phyloP scores from a whole-genome alignment of 2,888 invertebrate species.

The Pocota personata region DNA sequence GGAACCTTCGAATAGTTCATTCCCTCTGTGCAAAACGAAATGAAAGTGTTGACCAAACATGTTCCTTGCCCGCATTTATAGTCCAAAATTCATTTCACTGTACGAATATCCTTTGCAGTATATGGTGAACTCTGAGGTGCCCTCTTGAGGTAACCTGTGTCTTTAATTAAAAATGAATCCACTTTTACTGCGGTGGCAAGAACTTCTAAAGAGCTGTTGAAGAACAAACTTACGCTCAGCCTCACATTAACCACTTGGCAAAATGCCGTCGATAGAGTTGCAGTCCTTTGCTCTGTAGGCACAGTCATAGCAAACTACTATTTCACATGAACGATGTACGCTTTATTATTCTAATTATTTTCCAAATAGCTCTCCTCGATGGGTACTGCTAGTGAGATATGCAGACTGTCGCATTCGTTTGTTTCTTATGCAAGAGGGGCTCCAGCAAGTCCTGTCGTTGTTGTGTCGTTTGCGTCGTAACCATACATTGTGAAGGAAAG shows the following conservation, averaged over 20 bases:
- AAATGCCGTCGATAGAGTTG: not conserved
- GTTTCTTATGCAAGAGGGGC: not conserved
- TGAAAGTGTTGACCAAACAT: slow-evolving; percentile 20
- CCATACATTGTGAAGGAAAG: not conserved
- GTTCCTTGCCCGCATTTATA: not conserved
- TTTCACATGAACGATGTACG: slow-evolving; percentile 49
- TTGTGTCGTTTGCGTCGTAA: not conserved
- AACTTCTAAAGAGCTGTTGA: slow-evolving; percentile 50
- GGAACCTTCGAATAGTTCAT: not conserved
- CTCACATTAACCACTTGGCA: not conserved
- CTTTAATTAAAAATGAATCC: slow-evolving; percentile 50
- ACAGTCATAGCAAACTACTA: slow-evolving; percentile 32
- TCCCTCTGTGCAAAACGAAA: not conserved
- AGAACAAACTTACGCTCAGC: not conserved
- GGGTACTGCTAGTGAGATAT: slow-evolving; percentile 2
- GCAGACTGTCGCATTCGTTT: slow-evolving; percentile 43
- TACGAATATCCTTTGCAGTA: not conserved
- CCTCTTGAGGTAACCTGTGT: slow-evolving; percentile 30
- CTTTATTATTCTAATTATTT: slow-evolving; percentile 69
- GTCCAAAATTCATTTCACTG: not conserved
- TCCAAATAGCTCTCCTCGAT: slow-evolving; percentile 40
- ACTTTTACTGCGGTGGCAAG: slow-evolving; percentile 35
- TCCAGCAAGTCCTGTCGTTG: slow-evolving; percentile 11
- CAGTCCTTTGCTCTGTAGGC: not conserved
- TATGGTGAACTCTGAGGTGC: slow-evolving; percentile 20